Conservation (phyloP, 2,888 invertebrate species). For the Drosophila hamatofila region DNA sequence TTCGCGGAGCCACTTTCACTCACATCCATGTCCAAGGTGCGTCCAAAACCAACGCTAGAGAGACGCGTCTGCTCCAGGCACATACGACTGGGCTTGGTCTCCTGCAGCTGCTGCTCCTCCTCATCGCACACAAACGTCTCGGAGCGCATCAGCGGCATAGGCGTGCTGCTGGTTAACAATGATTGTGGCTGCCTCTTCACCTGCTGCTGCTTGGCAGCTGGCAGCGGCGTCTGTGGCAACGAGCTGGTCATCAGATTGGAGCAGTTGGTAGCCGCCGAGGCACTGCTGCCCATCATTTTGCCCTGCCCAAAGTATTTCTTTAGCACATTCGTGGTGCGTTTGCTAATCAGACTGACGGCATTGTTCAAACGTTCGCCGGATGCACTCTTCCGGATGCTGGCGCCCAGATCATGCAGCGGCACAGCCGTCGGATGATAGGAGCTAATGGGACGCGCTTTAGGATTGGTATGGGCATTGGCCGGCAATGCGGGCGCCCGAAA, state of each 20-base stretch:
- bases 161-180: conserved; percentile 57
- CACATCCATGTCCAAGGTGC: conserved; percentile 49
- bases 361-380: conserved; percentile 82
- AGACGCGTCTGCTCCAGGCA: conserved; percentile 53
- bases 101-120: conserved; percentile 50
- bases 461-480: conserved; percentile 25
- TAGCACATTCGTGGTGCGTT: conserved; percentile 78
- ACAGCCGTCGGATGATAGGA: conserved; percentile 49
- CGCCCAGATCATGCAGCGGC: conserved; percentile 55
- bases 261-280: background rate
- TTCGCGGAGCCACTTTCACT: background rate
- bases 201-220: conserved; percentile 45
- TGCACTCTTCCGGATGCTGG: conserved; percentile 77
- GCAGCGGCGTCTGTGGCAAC: conserved; percentile 59
- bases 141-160: conserved; percentile 78
- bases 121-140: conserved; percentile 84
- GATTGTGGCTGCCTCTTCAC: conserved; percentile 36
- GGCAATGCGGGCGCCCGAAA: conserved; percentile 74
- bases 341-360: conserved; percentile 78
- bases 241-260: conserved; percentile 54
- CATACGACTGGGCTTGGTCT: conserved; percentile 4
- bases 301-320: conserved; percentile 79
- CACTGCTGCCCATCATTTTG: conserved; percentile 30
- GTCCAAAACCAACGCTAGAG: conserved; percentile 53
- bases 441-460: conserved; percentile 55